Percentiles rank a stretch among this genome's conserved stretches.
These are phyloP conservation scores for Diadophis punctatus DNA, from an alignment of 2,113 vertebrate genomes.

Conservation along the genomic window DNA sequence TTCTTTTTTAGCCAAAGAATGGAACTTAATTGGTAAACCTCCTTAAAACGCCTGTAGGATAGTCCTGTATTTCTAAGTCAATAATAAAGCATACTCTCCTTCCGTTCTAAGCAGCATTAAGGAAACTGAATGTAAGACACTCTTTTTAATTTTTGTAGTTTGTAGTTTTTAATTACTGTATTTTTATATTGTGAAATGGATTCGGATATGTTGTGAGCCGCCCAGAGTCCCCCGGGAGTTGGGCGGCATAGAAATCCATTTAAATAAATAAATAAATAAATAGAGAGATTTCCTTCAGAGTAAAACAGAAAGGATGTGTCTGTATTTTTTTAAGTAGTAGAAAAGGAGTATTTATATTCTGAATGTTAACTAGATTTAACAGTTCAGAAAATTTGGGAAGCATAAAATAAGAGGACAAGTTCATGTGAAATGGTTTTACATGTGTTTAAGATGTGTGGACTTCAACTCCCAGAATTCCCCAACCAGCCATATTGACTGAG, in stretches of 20 bases:
- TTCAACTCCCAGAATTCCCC: too few relatives aligned
- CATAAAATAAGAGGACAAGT: neutral
- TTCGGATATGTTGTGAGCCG: too few relatives aligned
- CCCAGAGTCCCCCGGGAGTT: too few relatives aligned
- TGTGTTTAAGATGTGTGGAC: too few relatives aligned
- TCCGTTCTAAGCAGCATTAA: neutral
- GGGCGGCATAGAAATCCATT: too few relatives aligned
- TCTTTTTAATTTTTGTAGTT: too few relatives aligned
- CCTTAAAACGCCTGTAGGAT: neutral
- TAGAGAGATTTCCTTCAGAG: neutral
- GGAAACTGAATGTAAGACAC: too few relatives aligned
- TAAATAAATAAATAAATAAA: too few relatives aligned
- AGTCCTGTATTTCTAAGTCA: neutral
- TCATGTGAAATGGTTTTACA: neutral
- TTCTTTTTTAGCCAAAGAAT: neutral
- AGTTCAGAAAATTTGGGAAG: neutral
- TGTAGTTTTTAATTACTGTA: too few relatives aligned
- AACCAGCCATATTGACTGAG: too few relatives aligned
- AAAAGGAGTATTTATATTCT: neutral
- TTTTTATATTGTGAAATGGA: too few relatives aligned
- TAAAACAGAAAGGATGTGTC: neutral
- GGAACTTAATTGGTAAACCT: neutral
- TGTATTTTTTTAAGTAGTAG: neutral
- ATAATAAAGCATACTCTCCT: neutral
- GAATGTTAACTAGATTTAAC: neutral